These are phyloP conservation scores for Macropis europaea DNA, from an alignment of 2,888 invertebrate genomes.

Conservation along the genomic window DNA sequence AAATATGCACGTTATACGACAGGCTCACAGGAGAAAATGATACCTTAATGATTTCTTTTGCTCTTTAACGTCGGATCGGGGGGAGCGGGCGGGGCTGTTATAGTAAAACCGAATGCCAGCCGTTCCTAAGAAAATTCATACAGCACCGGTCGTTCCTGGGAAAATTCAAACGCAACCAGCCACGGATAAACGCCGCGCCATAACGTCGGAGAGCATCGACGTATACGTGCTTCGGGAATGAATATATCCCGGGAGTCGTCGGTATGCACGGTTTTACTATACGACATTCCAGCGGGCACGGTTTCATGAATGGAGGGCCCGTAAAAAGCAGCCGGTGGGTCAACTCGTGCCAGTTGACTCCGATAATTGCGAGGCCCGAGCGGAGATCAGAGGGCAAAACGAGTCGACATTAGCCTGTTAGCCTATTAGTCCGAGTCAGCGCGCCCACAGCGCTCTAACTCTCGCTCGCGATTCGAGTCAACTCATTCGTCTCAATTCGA, in stretches of 20 bases:
- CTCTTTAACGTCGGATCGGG: conserved; percentile 4
- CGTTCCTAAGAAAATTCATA: conserved; percentile 26
- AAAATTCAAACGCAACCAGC: conserved; percentile 3
- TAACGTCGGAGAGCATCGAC: neutral
- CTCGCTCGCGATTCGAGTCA: conserved; percentile 42
- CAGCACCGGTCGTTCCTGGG: neutral
- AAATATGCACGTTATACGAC: no score
- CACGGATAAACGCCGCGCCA: neutral
- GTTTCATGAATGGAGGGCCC: conserved; percentile 63
- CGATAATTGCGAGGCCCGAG: conserved; percentile 72
- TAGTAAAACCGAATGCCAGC: conserved; percentile 9
- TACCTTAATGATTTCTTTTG: conserved; percentile 40
- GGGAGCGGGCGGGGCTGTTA: conserved; percentile 1
- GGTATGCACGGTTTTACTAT: conserved; percentile 9
- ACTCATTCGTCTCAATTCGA: conserved; percentile 7
- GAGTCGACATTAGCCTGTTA: conserved; percentile 76
- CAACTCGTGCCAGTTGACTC: conserved; percentile 76
- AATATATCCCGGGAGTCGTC: conserved; percentile 10
- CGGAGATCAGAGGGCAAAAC: conserved; percentile 74
- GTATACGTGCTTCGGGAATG: neutral
- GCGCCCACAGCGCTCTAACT: conserved; percentile 63
- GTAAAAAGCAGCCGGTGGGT: conserved; percentile 68
- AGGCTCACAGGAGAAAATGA: conserved; percentile 11
- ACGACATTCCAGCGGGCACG: conserved; percentile 54
- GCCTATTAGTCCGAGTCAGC: conserved; percentile 73